Conservation (phyloP, 1,140 invertebrate species). For the Drosophila teissieri region DNA sequence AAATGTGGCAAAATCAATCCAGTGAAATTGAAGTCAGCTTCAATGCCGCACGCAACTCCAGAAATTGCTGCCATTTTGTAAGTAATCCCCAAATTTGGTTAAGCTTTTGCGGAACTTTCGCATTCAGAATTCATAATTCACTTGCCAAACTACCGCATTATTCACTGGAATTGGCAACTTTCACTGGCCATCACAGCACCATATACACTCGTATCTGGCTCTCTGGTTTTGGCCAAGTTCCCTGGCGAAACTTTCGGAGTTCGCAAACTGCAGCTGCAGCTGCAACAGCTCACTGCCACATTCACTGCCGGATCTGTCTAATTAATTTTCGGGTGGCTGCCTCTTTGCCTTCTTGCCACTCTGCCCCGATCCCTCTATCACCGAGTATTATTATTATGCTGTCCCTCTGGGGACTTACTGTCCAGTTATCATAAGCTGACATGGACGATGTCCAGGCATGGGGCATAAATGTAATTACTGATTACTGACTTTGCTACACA, state of each 20-base stretch:
- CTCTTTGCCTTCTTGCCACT: no score
- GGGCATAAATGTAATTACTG: constrained; percentile 27
- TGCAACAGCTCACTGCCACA: constrained; percentile 29
- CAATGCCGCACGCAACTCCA: background rate
- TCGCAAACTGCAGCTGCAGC: constrained; percentile 23
- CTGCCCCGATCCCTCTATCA: background rate
- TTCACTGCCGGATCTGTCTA: constrained; percentile 39
- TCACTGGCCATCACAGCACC: background rate
- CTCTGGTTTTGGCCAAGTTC: constrained; percentile 3
- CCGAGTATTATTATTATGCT: background rate
- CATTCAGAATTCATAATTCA: constrained; percentile 22
- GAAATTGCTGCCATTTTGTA: constrained; percentile 2
- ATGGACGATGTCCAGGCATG: constrained; percentile 16
- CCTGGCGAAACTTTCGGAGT: constrained; percentile 10
- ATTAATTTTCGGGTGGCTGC: constrained; percentile 21
- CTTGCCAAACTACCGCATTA: constrained; percentile 21
- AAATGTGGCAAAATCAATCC: background rate
- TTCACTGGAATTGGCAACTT: constrained; percentile 13
- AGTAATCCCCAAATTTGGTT: constrained; percentile 3
- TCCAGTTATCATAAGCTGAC: constrained; percentile 16
- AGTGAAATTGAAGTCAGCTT: background rate
- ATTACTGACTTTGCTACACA: constrained; percentile 1
- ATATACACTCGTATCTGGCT: background rate
- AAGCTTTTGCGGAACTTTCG: constrained; percentile 2
- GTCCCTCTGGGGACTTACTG: constrained; percentile 7